Evolutionary conservation across 2,113 vertebrate genomes (phyloP).

Genomic region (Pseudorhombus dupliciocellatus): DNA sequence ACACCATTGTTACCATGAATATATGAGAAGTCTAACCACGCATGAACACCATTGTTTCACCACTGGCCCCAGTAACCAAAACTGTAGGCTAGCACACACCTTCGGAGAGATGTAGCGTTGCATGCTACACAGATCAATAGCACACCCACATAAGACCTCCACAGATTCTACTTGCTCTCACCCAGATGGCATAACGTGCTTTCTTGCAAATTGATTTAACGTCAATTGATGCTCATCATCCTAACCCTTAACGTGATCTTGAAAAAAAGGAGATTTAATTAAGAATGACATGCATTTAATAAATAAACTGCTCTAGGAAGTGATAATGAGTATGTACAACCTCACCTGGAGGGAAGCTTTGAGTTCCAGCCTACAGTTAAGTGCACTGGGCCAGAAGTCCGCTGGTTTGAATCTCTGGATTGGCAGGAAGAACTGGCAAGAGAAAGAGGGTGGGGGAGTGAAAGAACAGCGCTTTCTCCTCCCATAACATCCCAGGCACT

Average conservation of each 20-base stretch:
- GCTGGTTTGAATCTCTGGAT: not conserved
- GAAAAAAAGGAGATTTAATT: not conserved
- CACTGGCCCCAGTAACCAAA: too few relatives aligned
- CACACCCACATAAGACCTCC: too few relatives aligned
- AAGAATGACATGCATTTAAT: not conserved
- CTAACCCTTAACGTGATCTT: not conserved
- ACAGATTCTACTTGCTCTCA: too few relatives aligned
- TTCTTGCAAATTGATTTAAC: too few relatives aligned
- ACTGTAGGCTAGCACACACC: too few relatives aligned
- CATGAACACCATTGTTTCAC: too few relatives aligned
- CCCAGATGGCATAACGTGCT: too few relatives aligned
- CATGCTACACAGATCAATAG: too few relatives aligned
- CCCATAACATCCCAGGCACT: not conserved
- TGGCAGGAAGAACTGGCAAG: not conserved
- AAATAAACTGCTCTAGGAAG: not conserved
- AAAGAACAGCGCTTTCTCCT: not conserved
- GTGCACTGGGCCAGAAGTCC: not conserved
- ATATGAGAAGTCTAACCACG: too few relatives aligned
- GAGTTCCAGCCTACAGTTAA: not conserved
- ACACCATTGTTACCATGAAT: too few relatives aligned
- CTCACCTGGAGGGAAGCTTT: constrained; percentile 78
- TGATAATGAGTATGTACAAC: not conserved
- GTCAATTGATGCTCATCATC: too few relatives aligned
- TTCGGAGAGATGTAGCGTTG: too few relatives aligned
- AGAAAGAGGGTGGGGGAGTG: not conserved